Evolutionary conservation across 2,113 vertebrate species (phyloP).

Genomic region (Scytalopus superciliaris): DNA sequence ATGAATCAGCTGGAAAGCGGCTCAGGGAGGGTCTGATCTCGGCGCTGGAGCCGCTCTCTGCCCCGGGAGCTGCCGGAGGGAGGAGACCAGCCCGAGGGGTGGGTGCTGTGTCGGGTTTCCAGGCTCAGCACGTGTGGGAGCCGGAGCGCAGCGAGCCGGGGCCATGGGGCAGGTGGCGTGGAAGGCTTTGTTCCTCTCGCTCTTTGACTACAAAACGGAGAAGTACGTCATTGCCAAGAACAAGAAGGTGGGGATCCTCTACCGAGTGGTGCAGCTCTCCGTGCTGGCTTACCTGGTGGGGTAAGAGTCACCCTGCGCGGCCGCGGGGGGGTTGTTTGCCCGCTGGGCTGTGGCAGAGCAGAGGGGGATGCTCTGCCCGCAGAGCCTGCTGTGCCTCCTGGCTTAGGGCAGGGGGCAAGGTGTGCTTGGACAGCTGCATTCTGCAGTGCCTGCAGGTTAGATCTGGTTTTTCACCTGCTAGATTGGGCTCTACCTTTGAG

Average conservation of each 20-base stretch:
- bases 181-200: slow-evolving; percentile 76
- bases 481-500: background rate
- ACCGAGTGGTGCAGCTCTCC: slow-evolving; percentile 86
- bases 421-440: background rate
- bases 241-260: slow-evolving; percentile 91
- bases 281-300: slow-evolving; percentile 91
- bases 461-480: background rate
- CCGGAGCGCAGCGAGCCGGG: background rate
- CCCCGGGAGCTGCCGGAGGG: background rate
- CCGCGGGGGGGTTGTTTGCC: too few relatives aligned
- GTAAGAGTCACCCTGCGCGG: slow-evolving; percentile 64
- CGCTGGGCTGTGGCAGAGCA: background rate
- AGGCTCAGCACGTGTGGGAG: slow-evolving; percentile 30
- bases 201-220: slow-evolving; percentile 94
- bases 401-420: background rate
- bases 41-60: background rate
- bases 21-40: background rate
- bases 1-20: background rate
- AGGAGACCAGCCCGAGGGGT: background rate
- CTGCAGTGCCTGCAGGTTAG: background rate
- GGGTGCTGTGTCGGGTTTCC: slow-evolving; percentile 43
- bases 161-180: slow-evolving; percentile 81
- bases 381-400: background rate
- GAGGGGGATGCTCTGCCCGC: background rate
- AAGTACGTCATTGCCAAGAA: slow-evolving; percentile 94